Evolutionary conservation across 53 echinoderm and acorn worm species (phyloP).

Genomic region (Echinometra lucunter): DNA sequence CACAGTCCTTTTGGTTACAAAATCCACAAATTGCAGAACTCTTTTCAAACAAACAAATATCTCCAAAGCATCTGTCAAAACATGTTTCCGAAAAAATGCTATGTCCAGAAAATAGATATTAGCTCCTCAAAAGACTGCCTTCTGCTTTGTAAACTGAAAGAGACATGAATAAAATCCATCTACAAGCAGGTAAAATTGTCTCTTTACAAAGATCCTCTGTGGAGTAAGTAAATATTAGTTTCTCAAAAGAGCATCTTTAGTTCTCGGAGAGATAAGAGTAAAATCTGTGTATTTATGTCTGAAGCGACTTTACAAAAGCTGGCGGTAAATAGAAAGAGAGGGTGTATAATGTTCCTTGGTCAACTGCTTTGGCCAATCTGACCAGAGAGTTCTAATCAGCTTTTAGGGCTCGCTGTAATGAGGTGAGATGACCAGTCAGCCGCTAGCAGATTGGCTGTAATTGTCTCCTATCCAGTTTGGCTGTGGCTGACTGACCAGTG

Average conservation of each 20-base stretch:
- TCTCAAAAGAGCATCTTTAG: background rate
- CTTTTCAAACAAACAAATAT: background rate
- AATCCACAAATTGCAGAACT: background rate
- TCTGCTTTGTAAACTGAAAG: too few species aligned
- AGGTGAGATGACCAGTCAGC: constrained; percentile 9
- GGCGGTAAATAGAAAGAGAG: constrained; percentile 5
- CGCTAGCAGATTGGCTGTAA: constrained; percentile 22
- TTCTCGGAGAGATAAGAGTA: background rate
- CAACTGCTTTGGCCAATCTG: background rate
- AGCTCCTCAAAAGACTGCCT: background rate
- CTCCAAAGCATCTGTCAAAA: background rate
- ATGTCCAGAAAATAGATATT: background rate
- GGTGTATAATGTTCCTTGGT: background rate
- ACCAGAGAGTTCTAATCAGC: background rate
- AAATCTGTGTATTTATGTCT: background rate
- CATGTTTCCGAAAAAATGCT: background rate
- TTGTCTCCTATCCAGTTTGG: background rate
- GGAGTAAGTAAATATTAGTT: constrained; percentile 1
- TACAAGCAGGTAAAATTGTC: too few species aligned
- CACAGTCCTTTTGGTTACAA: background rate
- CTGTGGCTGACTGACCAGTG: background rate
- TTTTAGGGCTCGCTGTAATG: background rate
- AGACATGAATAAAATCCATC: too few species aligned
- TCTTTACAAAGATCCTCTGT: too few species aligned
- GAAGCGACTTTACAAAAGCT: background rate